Evolutionary conservation across 2,797 vertebrate species (phyloP), one percentile per base, ranked within the genome.

Genomic region (Dendrocincla fuliginosa): DNA sequence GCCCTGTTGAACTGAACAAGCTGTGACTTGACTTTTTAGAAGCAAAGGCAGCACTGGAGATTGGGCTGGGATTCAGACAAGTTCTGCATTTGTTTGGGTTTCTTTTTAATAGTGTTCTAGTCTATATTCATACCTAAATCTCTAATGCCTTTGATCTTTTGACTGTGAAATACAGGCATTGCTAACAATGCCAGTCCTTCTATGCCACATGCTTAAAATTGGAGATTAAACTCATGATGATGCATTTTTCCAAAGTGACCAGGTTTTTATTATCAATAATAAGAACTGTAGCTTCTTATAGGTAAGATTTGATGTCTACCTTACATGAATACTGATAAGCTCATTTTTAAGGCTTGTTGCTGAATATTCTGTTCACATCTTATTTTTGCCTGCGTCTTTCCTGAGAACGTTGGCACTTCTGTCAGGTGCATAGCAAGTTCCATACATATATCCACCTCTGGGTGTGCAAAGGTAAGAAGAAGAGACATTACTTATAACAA

Each of bases 361-460:
- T 89, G 55, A 55, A 69, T 88, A 73, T 32, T 84, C 28, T 86
- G 46, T 41, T 67, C 37, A 53, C 33, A 42, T 25, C 70, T 57
- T 93, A 25, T 67, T 96, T 96, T 95, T 79, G 22, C 68, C 57
- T 64, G 5, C 27, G 20, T 52, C 79, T 90, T 91, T 91, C 56
- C 42, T 67, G 65, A 70, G 47, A 76, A 70, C 37, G n/a, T 56
- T 90, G 77, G 17, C 60, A 67, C 52, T 91, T 91, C n/a, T 87
- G 32, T 90, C 63, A 94, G 84, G 63, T 86, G 49, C 53, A 42
- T 53, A 76, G 28, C 30, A 80, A 81, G 49, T 92, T 83, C 59
- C 63, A 47, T 65, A 77, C 10, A 20, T 63, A 86, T 80, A 86
- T 25, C 25, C 61, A 55, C 42, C 33, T 88, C 65, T 56, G 64